Evolutionary conservation across 2,113 vertebrate genomes (phyloP).

Genomic region (Dromas ardeola): DNA sequence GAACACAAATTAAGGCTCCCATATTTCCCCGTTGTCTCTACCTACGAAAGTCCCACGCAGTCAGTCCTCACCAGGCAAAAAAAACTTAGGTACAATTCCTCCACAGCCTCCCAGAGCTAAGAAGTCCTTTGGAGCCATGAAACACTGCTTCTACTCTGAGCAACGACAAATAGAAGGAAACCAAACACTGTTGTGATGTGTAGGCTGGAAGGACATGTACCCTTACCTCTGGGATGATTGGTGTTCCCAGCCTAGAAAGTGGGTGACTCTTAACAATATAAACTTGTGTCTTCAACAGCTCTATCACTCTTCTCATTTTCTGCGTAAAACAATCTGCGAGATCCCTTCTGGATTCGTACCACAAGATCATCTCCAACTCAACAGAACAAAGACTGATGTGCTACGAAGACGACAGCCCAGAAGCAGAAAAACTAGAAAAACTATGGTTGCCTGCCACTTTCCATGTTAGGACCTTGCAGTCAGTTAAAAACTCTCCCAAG

Average conservation of each 20-base stretch:
- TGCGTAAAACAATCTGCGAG: background rate
- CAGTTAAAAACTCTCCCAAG: background rate
- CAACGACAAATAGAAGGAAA: background rate
- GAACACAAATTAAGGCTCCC: background rate
- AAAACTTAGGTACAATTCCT: background rate
- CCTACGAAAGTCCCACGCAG: background rate
- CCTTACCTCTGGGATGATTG: background rate
- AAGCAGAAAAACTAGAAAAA: background rate
- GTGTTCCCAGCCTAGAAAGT: background rate
- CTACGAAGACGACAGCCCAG: background rate
- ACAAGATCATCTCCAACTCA: background rate
- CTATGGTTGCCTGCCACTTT: background rate
- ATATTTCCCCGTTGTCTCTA: background rate
- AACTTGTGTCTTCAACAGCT: background rate
- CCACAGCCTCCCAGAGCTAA: background rate
- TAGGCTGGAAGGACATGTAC: background rate
- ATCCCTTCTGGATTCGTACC: background rate
- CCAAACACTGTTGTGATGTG: background rate
- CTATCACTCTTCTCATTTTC: background rate
- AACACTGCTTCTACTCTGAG: background rate
- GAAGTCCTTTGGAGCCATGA: background rate
- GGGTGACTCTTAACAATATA: background rate
- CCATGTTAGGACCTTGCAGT: background rate
- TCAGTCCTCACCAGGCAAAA: background rate
- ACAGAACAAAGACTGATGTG: background rate